Percentiles rank a stretch among this genome's conserved stretches.
Evolutionary conservation across 1,140 invertebrate genomes (phyloP).

Genomic region (Neodiprion pinetum): DNA sequence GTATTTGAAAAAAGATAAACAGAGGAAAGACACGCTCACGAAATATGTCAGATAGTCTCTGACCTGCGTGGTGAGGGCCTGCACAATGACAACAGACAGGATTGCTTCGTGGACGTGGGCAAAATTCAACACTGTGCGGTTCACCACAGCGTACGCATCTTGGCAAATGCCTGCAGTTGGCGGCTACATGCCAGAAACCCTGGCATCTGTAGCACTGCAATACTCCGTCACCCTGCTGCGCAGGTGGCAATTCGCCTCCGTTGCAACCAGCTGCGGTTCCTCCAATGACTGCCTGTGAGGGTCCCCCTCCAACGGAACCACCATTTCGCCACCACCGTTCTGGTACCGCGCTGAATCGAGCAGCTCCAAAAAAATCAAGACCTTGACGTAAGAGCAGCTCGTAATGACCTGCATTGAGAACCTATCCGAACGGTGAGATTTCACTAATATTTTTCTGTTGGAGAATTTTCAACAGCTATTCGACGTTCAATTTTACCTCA

Average conservation of each 20-base stretch:
- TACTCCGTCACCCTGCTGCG: slow-evolving; percentile 43
- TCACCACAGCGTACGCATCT: slow-evolving; percentile 66
- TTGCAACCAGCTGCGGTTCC: slow-evolving; percentile 18
- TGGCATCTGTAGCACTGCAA: slow-evolving; percentile 63
- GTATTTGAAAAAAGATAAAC: neutral
- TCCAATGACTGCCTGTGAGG: neutral
- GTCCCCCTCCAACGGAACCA: neutral
- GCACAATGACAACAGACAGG: slow-evolving; percentile 64
- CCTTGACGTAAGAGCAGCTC: slow-evolving; percentile 56
- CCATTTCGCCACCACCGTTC: slow-evolving; percentile 52
- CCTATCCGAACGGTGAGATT: slow-evolving; percentile 35
- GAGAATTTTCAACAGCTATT: no score
- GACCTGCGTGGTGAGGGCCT: slow-evolving; percentile 64
- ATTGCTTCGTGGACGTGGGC: slow-evolving; percentile 58
- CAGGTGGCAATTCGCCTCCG: slow-evolving; percentile 25
- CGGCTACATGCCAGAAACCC: slow-evolving; percentile 66
- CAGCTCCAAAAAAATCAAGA: slow-evolving; percentile 59
- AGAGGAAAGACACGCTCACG: neutral
- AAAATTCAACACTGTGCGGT: slow-evolving; percentile 61
- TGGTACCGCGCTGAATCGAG: slow-evolving; percentile 55
- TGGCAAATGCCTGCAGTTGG: slow-evolving; percentile 59
- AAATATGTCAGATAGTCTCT: neutral
- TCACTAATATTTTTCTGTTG: neutral
- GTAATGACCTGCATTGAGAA: slow-evolving; percentile 56
- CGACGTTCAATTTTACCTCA: slow-evolving; percentile 45